Base-by-base conservation (phyloP, 2,113 vertebrate genomes). In the Pogona vitticeps region DNA sequence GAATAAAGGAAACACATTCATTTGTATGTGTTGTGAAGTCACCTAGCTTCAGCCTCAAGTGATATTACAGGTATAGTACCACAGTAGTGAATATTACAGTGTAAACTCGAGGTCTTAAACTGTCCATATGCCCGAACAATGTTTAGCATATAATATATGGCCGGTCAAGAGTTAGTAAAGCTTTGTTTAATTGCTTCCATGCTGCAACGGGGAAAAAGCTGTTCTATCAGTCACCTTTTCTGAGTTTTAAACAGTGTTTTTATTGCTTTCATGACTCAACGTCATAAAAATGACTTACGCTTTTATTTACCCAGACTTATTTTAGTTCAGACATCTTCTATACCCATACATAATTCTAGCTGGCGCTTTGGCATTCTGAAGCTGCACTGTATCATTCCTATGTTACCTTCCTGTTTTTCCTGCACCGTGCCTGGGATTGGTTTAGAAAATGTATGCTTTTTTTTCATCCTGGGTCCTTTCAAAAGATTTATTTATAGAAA, bases 231-330 rank as follows among this genome's bases (percentile, higher is more conserved):
- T 46, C 2, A 65, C 40, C 2, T 6, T 18, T 78, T 85, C 38
- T 73, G 52, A 82, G 36, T 84, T 93, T 91, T 92, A 85, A n/a
- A 80, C 86, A 90, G 2, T 28, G 58, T 40, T 82, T 86, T 84
- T 89, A 85, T 46, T 85, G 21, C 13, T 86, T 93, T 87, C 2
- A 1, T 76, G 83, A 76, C 78, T 81, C 77, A 89, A 80, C 33
- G 1, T 92, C 89, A 88, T 82, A 56, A 86, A 94, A 92, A 68
- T 38, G 0, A 87, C 23, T 23, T 67, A 75, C 83, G 77, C 3
- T 84, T 88, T 83, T 84, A 90, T 82, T 92, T 86, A 86, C 0
- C 1, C 0, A 88, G 83, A 58, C 36, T 18, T 36, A 85, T 65
- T 91, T 85, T 89, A 86, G 83, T 79, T 83, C 85, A 38, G 7